phyloP scores from a whole-genome alignment of 2,888 invertebrate genomes.

The Eupithecia exiguata region DNA sequence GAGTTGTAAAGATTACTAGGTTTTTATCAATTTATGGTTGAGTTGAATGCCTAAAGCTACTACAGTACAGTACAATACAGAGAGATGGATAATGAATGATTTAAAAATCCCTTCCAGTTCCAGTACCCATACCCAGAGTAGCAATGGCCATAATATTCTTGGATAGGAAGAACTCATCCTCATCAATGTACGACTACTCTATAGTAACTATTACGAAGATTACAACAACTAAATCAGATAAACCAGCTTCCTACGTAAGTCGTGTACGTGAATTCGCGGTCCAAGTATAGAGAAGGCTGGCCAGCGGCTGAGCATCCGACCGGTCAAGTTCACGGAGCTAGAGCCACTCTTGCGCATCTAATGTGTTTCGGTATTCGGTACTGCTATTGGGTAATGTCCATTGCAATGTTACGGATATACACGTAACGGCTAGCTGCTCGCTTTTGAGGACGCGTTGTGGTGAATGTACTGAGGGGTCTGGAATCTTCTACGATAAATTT shows the following conservation, averaged over 20 bases:
- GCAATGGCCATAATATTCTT: neutral
- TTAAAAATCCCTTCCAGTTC: neutral
- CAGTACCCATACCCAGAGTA: neutral
- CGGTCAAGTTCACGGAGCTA: conserved; percentile 78
- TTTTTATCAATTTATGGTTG: too few relatives aligned
- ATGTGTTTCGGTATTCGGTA: conserved; percentile 37
- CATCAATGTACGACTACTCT: neutral
- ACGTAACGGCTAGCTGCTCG: conserved; percentile 22
- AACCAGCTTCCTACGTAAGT: conserved; percentile 22
- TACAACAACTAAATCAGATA: neutral
- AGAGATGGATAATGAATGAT: neutral
- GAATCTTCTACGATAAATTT: neutral
- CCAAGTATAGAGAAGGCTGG: conserved; percentile 62
- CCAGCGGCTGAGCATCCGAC: conserved; percentile 65
- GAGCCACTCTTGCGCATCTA: conserved; percentile 52
- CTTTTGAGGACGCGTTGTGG: conserved; percentile 11
- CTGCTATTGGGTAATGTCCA: conserved; percentile 38
- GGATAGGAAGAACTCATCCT: neutral
- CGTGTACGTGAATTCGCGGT: conserved; percentile 33
- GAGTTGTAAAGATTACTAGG: too few relatives aligned
- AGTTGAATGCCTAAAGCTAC: too few relatives aligned
- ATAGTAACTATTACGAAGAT: neutral
- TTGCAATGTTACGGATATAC: conserved; percentile 39
- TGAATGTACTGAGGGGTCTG: neutral
- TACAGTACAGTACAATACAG: too few relatives aligned